Conservation (phyloP, 1,140 invertebrate species). For the Bombus affinis region DNA sequence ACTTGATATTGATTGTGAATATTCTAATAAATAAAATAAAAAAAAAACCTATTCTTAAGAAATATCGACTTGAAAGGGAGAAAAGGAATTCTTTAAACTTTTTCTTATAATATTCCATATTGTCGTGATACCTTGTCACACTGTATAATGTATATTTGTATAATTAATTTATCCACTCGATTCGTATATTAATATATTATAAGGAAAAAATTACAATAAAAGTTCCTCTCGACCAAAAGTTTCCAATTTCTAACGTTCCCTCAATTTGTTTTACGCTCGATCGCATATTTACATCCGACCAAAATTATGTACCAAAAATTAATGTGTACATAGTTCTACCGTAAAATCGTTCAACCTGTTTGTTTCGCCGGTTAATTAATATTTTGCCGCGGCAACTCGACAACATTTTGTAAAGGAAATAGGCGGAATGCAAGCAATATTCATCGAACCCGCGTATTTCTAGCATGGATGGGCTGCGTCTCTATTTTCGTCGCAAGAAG, state of each 20-base stretch:
- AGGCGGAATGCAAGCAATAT: slow-evolving; percentile 20
- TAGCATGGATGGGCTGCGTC: slow-evolving; percentile 50
- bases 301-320: neutral
- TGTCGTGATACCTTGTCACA: too few relatives aligned
- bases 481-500: slow-evolving; percentile 70
- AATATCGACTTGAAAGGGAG: too few relatives aligned
- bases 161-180: too few relatives aligned
- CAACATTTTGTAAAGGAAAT: neutral
- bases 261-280: neutral
- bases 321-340: neutral
- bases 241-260: neutral
- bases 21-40: too few relatives aligned
- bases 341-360: too few relatives aligned
- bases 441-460: slow-evolving; percentile 47
- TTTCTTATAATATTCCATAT: too few relatives aligned
- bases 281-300: neutral
- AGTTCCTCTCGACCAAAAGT: neutral
- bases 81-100: too few relatives aligned
- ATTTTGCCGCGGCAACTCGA: neutral
- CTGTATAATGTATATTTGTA: too few relatives aligned
- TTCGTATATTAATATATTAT: too few relatives aligned
- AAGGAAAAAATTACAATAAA: too few relatives aligned
- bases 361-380: neutral
- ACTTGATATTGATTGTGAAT: too few relatives aligned
- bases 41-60: too few relatives aligned